Base-by-base conservation (phyloP, 92 coral and sea anemone genomes). In the Paramuricea clavata region DNA sequence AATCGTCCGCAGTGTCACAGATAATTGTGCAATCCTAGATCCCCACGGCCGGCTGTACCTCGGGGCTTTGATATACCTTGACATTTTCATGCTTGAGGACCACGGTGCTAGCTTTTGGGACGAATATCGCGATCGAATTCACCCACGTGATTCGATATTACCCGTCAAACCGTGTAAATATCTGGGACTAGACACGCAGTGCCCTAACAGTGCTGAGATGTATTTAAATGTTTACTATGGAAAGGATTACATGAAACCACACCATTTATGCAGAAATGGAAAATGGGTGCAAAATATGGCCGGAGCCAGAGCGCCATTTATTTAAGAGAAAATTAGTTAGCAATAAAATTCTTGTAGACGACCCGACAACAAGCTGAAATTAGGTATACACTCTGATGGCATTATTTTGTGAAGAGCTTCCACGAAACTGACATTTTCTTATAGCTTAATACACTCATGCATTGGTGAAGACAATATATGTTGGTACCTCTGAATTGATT, bases 201-300 rank as follows among this genome's bases (percentile, higher is more conserved):
- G 80, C 23, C 80, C 80, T 0, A 74, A 42, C 32, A 26, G 25
- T 27, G 15, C 31, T 3, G 80, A 36, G 1, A 49, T 17, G 28
- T 74, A 74, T 74, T 47, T 74, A 21, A 74, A 25, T 6, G 35
- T 26, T 4, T 74, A 36, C 19, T 74, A 74, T 21, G 80, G 80
- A n/a, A 44, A 74, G 56, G 19, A 74, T 25, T 74, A 41, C n/a
- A 74, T 42, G 80, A 22, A 10, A 42, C 80, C 80, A 10, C 80
- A 47, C 17, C 56, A 42, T 22, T 7, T 6, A 10, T 74, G 80
- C 33, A 74, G 39, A 43, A 42, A 47, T 4, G 57, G 56, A 16
- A 22, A n/a, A 47, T 74, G 80, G 80, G 26, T 15, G 19, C n/a
- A 26, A n/a, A 74, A 36, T 44, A 17, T 62, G 35, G 21, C 21